A percentile compares a stretch with the other conserved stretches of the same genome.
Conservation (phyloP, 2,888 invertebrate genomes). For the Nowickia ferox region DNA sequence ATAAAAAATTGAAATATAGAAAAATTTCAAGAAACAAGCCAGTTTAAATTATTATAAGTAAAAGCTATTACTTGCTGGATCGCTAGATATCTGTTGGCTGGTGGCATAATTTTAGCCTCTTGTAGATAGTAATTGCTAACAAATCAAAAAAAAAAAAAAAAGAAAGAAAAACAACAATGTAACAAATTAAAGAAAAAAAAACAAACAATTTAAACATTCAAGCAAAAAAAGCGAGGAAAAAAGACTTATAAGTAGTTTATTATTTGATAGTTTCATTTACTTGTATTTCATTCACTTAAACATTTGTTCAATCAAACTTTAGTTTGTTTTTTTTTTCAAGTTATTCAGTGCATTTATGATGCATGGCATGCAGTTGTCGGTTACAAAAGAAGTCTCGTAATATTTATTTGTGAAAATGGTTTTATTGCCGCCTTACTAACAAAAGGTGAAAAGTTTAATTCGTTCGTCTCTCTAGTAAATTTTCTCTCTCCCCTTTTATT, state of each 20-base stretch:
- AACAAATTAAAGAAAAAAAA: background rate
- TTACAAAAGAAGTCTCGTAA: conserved; percentile 29
- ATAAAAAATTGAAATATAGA: background rate
- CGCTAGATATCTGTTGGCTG: conserved; percentile 15
- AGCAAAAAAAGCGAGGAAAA: conserved; percentile 22
- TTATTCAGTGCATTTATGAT: conserved; percentile 8
- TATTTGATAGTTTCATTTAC: conserved; percentile 23
- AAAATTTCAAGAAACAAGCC: background rate
- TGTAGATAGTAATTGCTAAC: conserved; percentile 40
- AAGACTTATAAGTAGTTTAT: conserved; percentile 15
- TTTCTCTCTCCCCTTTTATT: background rate
- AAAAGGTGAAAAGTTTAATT: conserved; percentile 68
- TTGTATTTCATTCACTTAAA: conserved; percentile 1
- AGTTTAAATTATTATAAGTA: conserved; percentile 39
- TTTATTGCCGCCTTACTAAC: conserved; percentile 44
- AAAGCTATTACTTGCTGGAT: conserved; percentile 49
- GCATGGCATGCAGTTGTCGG: conserved; percentile 24
- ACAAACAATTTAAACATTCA: conserved; percentile 5
- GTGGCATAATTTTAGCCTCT: conserved; percentile 58
- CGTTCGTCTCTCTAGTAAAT: conserved; percentile 7
- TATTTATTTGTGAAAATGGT: conserved; percentile 27
- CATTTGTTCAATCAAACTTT: conserved; percentile 4
- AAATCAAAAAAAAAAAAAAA: conserved; percentile 43
- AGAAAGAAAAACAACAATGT: conserved; percentile 46
- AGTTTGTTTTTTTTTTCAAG: background rate